These are phyloP conservation scores for Drosophila gunungcola DNA, from an alignment of 1,140 invertebrate genomes.

Conservation along the genomic window DNA sequence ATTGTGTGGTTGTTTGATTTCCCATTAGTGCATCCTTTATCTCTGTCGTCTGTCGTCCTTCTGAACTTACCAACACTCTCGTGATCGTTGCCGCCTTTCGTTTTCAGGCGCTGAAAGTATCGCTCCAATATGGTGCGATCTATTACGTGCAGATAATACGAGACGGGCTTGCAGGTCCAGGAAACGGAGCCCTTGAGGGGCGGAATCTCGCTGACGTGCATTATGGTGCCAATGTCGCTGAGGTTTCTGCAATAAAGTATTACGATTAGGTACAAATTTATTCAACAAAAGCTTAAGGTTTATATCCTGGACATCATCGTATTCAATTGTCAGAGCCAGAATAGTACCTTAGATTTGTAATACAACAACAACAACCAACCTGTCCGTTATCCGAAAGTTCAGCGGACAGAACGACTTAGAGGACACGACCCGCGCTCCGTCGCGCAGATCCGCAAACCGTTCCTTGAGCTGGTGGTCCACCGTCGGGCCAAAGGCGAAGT, in stretches of 20 bases:
- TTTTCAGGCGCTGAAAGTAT: constrained; percentile 96
- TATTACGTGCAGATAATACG: constrained; percentile 98
- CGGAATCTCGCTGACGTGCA: constrained; percentile 98
- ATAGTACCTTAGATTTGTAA: not conserved
- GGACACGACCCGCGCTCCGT: constrained; percentile 98
- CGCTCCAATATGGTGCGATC: constrained; percentile 98
- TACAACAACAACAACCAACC: constrained; percentile 87
- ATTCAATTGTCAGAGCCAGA: not conserved
- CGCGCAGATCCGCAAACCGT: constrained; percentile 97
- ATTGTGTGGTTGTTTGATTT: constrained; percentile 16
- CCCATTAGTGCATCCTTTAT: constrained; percentile 10
- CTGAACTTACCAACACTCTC: constrained; percentile 80
- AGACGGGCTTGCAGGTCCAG: constrained; percentile 99
- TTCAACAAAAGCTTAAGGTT: not conserved
- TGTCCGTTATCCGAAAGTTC: constrained; percentile 98
- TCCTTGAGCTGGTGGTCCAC: constrained; percentile 99
- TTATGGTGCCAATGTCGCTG: constrained; percentile 98
- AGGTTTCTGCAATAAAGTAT: constrained; percentile 85
- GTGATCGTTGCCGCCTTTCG: constrained; percentile 91
- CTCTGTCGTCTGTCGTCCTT: not conserved
- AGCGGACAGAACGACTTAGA: constrained; percentile 99
- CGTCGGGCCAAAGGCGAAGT: constrained; percentile 98
- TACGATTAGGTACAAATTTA: not conserved
- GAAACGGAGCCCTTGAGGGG: constrained; percentile 97
- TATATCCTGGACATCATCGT: not conserved